Conservation (phyloP, 1,140 invertebrate species). For the Charaxes varanes region DNA sequence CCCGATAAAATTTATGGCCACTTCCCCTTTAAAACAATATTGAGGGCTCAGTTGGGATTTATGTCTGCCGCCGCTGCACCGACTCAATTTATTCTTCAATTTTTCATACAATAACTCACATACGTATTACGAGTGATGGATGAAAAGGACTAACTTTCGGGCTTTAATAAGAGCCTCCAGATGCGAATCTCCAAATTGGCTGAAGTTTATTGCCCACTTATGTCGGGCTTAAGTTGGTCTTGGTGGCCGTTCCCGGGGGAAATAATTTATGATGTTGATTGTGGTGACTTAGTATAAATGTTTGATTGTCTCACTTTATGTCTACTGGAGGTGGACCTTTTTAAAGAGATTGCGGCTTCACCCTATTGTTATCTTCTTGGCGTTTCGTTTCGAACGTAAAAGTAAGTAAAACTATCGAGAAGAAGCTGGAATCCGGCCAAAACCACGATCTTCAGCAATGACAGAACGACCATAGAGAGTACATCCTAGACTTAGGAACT, state of each 20-base stretch:
- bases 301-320: conserved; percentile 37
- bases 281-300: conserved; percentile 45
- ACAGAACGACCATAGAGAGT: no score
- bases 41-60: conserved; percentile 74
- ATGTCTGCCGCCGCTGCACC: conserved; percentile 72
- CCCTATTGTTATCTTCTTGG: no score
- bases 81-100: conserved; percentile 75
- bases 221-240: conserved; percentile 72
- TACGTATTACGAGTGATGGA: conserved; percentile 74
- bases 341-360: no score
- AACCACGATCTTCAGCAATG: no score
- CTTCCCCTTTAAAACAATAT: conserved; percentile 75
- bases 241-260: conserved; percentile 62
- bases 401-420: no score
- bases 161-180: conserved; percentile 73
- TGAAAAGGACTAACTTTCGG: conserved; percentile 74
- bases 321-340: no score
- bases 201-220: conserved; percentile 74
- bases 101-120: conserved; percentile 75
- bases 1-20: conserved; percentile 75
- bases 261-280: conserved; percentile 70
- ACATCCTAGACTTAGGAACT: no score
- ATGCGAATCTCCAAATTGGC: conserved; percentile 74
- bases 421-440: no score
- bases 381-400: no score